These are phyloP conservation scores for Pangasianodon hypophthalmus DNA, from an alignment of 2,113 vertebrate species.

Conservation along the genomic window DNA sequence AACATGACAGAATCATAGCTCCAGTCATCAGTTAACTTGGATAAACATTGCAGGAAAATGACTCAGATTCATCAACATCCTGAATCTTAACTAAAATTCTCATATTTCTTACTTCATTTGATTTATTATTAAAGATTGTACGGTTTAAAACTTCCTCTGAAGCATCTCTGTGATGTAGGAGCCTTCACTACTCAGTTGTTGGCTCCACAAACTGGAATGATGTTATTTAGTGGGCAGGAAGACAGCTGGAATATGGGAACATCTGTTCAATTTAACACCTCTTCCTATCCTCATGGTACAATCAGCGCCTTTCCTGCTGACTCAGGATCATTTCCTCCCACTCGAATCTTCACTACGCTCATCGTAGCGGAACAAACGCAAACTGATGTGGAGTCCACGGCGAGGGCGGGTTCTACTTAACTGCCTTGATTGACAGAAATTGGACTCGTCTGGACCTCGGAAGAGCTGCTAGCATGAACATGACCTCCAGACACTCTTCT, in stretches of 20 bases:
- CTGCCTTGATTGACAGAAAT: constrained; percentile 8
- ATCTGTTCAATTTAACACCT: constrained; percentile 32
- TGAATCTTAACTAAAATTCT: not conserved
- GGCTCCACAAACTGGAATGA: no score
- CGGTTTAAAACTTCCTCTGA: not conserved
- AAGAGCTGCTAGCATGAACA: not conserved
- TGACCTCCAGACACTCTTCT: constrained; percentile 6
- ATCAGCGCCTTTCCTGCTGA: constrained; percentile 10
- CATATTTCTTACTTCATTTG: not conserved
- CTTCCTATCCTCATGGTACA: not conserved
- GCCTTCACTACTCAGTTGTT: not conserved
- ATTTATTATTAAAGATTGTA: not conserved
- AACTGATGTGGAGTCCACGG: not conserved
- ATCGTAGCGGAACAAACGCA: not conserved
- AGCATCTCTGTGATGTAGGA: not conserved
- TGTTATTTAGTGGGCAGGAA: constrained; percentile 4
- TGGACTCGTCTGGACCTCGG: not conserved
- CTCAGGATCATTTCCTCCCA: not conserved
- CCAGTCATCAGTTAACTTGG: not conserved
- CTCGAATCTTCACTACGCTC: not conserved
- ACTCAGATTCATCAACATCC: not conserved
- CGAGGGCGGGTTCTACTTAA: not conserved
- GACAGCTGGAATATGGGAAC: constrained; percentile 19
- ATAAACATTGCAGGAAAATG: not conserved
- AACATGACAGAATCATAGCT: not conserved